Evolutionary conservation across 2,888 invertebrate genomes (phyloP), one percentile per base, ranked within the genome.

Genomic region (Rotaria magnacalcarata): DNA sequence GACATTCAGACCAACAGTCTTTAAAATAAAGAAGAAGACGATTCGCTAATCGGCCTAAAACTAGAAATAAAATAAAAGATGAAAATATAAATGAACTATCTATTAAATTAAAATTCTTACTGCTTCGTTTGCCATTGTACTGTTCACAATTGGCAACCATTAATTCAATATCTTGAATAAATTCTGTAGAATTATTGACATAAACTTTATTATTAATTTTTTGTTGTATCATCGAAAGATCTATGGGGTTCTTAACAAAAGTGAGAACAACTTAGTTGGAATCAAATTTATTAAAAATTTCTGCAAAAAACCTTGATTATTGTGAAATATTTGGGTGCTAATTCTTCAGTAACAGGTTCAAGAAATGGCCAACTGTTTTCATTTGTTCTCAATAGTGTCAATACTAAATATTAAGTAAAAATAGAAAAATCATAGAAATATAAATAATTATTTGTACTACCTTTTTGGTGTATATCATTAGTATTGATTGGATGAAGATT

Each of bases 351-450:
- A 84, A 86, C 86, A 21, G 86, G 52, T 58, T 50, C 58, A 47
- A 85, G 85, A n/a, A 86, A 86, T 41, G 86, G 86, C 86, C 86
- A 86, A 80, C 80, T 80, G n/a, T 80, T 80, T n/a, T 80, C 80
- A 80, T 80, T 47, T 47, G 80, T 80, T 47, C 80, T 21, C n/a
- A 80, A 80, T 16, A 80, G 2, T n/a, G 43, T 80, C 14, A 80
- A 47, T n/a, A 80, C 80, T 80, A 80, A 80, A 43, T 3, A n/a
- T 60, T 27, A 1, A 1, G 21, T 4, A 58, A 34, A 67, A 34
- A 34, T 34, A 34, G 34, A 34, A 34, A 1, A 34, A 34, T 34
- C 34, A 34, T 5, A 34, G 4, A 67, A 16, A 21, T 21, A 3
- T 7, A 54, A 54, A 52, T 52, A 3, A 52, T 52, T 3, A 52